These are phyloP conservation scores for Frankliniella fusca DNA, from an alignment of 2,888 invertebrate species.

Conservation along the genomic window DNA sequence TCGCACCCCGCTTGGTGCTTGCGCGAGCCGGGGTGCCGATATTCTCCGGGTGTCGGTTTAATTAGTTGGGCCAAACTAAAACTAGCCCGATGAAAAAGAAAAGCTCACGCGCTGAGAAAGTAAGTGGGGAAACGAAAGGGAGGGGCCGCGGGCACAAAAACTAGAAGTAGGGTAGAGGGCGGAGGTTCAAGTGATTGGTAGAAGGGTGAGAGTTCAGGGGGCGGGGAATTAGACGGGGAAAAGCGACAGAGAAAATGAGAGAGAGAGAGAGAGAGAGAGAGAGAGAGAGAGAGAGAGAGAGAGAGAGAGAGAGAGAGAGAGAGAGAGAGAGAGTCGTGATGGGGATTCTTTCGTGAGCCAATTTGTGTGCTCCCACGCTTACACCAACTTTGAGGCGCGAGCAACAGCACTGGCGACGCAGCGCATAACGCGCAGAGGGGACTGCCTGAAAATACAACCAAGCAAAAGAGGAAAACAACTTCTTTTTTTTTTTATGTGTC, in stretches of 20 bases:
- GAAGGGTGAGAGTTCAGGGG: neutral
- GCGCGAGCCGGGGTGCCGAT: neutral
- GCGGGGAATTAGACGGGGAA: neutral
- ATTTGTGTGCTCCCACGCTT: too few relatives aligned
- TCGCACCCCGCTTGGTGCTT: too few relatives aligned
- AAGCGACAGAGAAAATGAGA: neutral
- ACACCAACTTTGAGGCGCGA: too few relatives aligned
- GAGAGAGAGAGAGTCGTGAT: neutral
- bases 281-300: neutral
- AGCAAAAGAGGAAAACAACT: too few relatives aligned
- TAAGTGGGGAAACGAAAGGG: neutral
- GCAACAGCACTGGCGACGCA: too few relatives aligned
- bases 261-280: neutral
- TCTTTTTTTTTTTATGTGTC: too few relatives aligned
- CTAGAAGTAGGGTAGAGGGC: neutral
- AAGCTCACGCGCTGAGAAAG: neutral
- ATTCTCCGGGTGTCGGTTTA: neutral
- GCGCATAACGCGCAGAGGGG: too few relatives aligned
- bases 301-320: neutral
- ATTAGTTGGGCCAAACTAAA: slow-evolving; percentile 19
- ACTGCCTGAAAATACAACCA: too few relatives aligned
- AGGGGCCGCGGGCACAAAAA: neutral
- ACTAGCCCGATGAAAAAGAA: neutral
- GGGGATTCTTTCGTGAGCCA: too few relatives aligned
- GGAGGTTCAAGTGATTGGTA: neutral